Conservation (phyloP, 2,113 vertebrate species). For the Rana temporaria region DNA sequence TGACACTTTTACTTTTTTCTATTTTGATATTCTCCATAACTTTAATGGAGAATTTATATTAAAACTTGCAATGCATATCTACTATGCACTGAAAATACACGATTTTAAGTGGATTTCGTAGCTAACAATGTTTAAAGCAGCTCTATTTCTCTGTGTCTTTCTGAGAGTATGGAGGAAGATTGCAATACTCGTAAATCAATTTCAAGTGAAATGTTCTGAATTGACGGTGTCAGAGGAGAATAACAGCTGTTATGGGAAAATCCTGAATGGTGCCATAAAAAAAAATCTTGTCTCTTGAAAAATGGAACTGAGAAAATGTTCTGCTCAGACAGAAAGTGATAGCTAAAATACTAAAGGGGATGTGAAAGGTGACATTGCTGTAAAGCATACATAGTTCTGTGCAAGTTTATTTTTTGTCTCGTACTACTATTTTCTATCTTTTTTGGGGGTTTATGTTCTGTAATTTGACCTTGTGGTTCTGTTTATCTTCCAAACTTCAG, state of each 20-base stretch:
- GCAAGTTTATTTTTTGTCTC: neutral
- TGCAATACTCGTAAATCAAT: neutral
- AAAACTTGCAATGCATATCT: no score
- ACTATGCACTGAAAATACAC: no score
- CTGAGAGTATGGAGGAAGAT: neutral
- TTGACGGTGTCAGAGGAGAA: neutral
- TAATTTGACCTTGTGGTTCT: neutral
- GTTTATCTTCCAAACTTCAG: neutral
- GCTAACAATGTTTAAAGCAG: no score
- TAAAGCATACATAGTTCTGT: neutral
- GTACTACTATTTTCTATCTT: neutral
- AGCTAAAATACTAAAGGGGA: conserved; percentile 25
- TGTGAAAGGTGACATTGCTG: conserved; percentile 23
- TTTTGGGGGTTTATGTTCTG: neutral
- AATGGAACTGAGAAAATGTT: conserved; percentile 30
- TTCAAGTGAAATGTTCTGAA: neutral
- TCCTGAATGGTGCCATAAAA: conserved; percentile 28
- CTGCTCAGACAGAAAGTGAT: conserved; percentile 26
- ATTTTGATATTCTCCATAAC: no score
- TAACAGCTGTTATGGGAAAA: neutral
- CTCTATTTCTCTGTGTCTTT: neutral
- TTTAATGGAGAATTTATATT: no score
- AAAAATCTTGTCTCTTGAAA: conserved; percentile 8
- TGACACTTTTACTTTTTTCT: no score
- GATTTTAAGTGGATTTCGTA: no score